Conservation (phyloP, 2,888 invertebrate species). For the Sympetrum striolatum region DNA sequence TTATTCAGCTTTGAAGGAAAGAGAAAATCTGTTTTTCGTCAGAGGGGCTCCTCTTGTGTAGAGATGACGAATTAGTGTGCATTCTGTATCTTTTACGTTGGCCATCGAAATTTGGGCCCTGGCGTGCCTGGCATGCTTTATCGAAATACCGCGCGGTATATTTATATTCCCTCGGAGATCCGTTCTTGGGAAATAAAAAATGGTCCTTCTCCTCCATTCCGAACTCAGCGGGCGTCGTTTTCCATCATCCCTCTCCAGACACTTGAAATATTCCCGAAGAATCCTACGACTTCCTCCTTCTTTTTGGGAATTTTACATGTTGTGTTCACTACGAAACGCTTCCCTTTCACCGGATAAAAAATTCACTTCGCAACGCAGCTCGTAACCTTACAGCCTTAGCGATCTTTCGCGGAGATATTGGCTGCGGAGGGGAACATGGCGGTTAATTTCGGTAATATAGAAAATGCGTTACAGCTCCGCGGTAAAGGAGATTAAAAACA, state of each 20-base stretch:
- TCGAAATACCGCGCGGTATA: not conserved
- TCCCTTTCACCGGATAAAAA: not conserved
- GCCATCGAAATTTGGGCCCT: not conserved
- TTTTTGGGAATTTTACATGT: not conserved
- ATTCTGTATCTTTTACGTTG: not conserved
- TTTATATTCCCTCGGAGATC: not conserved
- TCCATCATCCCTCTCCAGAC: not conserved
- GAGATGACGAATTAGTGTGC: not conserved
- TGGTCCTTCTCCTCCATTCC: not conserved
- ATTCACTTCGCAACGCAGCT: not conserved
- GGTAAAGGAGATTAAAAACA: not conserved
- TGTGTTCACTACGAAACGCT: not conserved
- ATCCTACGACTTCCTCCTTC: not conserved
- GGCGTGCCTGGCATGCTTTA: not conserved
- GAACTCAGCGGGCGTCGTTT: slow-evolving; percentile 14
- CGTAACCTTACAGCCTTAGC: not conserved
- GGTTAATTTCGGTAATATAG: too few relatives aligned
- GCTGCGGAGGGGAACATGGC: not conserved
- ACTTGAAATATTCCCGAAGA: not conserved
- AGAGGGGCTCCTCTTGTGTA: too few relatives aligned
- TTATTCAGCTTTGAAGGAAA: too few relatives aligned
- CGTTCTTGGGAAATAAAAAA: not conserved
- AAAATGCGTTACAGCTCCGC: not conserved
- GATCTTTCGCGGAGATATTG: not conserved
- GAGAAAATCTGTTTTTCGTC: too few relatives aligned